These are phyloP conservation scores for Tupaia chinensis DNA, from an alignment of 2,113 vertebrate genomes.

Conservation along the genomic window DNA sequence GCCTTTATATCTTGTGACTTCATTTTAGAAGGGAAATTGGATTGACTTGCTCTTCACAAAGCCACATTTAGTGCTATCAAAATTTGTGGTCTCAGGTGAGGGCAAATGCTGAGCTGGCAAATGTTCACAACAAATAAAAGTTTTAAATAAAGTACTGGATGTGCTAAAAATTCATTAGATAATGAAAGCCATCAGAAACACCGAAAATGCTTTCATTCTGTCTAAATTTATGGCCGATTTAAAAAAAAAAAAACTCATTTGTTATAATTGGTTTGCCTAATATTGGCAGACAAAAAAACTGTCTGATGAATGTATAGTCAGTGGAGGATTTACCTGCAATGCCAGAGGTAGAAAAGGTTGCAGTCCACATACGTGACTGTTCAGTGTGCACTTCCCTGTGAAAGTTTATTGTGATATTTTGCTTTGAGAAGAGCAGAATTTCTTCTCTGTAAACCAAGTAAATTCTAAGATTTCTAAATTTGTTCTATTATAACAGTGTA, in stretches of 20 bases:
- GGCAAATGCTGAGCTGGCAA: neutral
- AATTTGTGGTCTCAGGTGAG: conserved; percentile 10
- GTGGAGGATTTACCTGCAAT: conserved; percentile 20
- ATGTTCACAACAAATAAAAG: neutral
- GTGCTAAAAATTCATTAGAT: conserved; percentile 61
- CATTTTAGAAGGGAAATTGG: neutral
- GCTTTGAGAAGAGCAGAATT: conserved; percentile 46
- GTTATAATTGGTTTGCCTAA: conserved; percentile 48
- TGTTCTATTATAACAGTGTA: neutral
- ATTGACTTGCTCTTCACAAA: conserved; percentile 7
- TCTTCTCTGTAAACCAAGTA: neutral
- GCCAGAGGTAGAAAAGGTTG: conserved; percentile 48
- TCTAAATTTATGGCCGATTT: conserved; percentile 52
- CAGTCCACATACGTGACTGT: conserved; percentile 19
- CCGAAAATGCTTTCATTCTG: neutral
- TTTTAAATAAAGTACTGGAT: neutral
- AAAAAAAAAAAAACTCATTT: neutral
- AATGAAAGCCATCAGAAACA: conserved; percentile 42
- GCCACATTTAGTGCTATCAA: neutral
- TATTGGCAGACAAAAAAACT: conserved; percentile 28
- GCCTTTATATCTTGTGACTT: conserved; percentile 8
- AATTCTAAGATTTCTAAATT: conserved; percentile 34
- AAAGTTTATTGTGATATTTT: neutral
- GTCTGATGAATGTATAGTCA: conserved; percentile 38
- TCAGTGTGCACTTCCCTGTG: neutral